Evolutionary conservation across 2,113 vertebrate species (phyloP).

Genomic region (Corvus moneduloides): DNA sequence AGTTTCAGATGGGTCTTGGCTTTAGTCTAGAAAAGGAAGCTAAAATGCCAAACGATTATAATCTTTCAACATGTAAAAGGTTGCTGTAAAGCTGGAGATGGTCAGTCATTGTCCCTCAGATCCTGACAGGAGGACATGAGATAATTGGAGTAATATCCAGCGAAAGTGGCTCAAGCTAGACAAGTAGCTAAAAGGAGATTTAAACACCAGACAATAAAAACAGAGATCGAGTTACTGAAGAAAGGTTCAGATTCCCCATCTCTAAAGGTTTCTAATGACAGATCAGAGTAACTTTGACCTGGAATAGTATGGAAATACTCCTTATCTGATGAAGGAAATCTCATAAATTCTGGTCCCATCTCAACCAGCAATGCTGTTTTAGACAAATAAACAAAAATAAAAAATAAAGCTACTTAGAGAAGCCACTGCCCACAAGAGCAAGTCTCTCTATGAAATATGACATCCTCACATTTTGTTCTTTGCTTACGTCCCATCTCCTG

Average conservation of each 20-base stretch:
- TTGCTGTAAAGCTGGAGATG: background rate
- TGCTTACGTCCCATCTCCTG: background rate
- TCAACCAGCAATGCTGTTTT: background rate
- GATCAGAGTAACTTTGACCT: background rate
- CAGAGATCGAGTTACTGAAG: background rate
- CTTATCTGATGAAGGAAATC: background rate
- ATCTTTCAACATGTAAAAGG: fast-evolving
- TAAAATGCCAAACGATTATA: background rate
- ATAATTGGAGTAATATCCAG: background rate
- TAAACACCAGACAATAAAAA: background rate
- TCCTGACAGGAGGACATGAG: background rate
- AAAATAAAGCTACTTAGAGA: background rate
- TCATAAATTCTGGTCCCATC: background rate
- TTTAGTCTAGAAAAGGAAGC: background rate
- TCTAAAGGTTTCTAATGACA: background rate
- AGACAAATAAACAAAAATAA: background rate
- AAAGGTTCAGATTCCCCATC: background rate
- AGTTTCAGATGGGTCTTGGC: background rate
- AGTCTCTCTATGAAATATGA: background rate
- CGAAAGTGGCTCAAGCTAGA: background rate
- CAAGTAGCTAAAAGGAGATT: background rate
- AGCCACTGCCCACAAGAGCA: background rate
- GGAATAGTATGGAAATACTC: background rate
- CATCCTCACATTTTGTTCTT: background rate
- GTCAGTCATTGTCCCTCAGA: background rate